Percentiles rank a stretch among this genome's conserved stretches.
phyloP scores from a whole-genome alignment of 1,140 invertebrate genomes.

The Hestina assimilis region DNA sequence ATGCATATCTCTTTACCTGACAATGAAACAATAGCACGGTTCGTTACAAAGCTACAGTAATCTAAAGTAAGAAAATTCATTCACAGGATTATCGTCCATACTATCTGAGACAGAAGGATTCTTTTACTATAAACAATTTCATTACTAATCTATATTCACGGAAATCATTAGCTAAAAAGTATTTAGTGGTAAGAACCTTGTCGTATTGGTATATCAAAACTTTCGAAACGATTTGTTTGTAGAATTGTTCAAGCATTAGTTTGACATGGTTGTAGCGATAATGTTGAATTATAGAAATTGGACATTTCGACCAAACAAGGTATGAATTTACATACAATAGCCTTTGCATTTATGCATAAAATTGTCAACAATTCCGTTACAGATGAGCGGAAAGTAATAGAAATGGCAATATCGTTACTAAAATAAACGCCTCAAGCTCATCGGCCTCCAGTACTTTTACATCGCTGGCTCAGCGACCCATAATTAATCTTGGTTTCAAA shows the following conservation, averaged over 20 bases:
- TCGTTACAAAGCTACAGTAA: background rate
- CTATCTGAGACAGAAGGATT: background rate
- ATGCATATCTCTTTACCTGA: too few species aligned
- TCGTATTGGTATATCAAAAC: background rate
- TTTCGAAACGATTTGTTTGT: background rate
- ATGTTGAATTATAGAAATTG: background rate
- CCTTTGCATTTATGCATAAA: background rate
- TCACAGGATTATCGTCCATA: background rate
- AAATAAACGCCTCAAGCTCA: too few species aligned
- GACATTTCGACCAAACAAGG: constrained; percentile 1
- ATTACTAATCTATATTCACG: background rate
- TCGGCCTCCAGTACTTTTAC: too few species aligned
- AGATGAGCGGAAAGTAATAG: background rate
- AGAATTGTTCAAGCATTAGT: background rate
- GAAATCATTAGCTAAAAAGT: constrained; percentile 11
- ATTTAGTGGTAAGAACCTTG: background rate
- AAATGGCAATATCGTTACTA: too few species aligned
- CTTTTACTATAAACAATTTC: background rate
- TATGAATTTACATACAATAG: constrained; percentile 7
- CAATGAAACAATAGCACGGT: background rate
- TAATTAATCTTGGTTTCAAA: too few species aligned
- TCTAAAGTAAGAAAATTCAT: background rate
- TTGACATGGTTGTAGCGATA: background rate
- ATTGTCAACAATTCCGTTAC: background rate
- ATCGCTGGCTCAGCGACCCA: too few species aligned